Evolutionary conservation across 2,888 invertebrate genomes (phyloP).

Genomic region (Abrostola triplasia): DNA sequence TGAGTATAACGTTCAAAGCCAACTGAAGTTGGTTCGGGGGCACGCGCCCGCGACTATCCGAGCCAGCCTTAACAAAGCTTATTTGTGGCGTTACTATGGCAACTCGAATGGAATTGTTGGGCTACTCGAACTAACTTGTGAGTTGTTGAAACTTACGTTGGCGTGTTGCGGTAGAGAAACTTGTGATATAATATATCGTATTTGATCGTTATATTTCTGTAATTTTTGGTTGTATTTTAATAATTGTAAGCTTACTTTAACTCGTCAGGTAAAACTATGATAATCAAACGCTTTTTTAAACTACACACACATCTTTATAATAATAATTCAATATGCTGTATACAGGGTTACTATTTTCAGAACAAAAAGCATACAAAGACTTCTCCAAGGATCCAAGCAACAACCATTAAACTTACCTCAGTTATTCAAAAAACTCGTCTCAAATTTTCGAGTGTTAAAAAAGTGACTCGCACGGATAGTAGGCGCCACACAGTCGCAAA

Average conservation of each 20-base stretch:
- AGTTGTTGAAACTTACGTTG: constrained; percentile 5
- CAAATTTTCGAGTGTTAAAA: not conserved
- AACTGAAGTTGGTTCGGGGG: constrained; percentile 45
- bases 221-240: too few relatives aligned
- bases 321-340: too few relatives aligned
- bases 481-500: constrained; percentile 52
- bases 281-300: too few relatives aligned
- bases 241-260: too few relatives aligned
- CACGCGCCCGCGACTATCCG: constrained; percentile 46
- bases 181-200: not conserved
- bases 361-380: too few relatives aligned
- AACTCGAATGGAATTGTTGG: constrained; percentile 46
- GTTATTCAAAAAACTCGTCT: constrained; percentile 2
- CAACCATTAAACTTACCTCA: not conserved
- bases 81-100: constrained; percentile 64
- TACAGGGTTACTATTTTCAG: too few relatives aligned
- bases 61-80: constrained; percentile 73
- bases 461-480: constrained; percentile 37
- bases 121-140: constrained; percentile 12
- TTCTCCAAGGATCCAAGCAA: too few relatives aligned
- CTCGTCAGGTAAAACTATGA: too few relatives aligned
- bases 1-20: constrained; percentile 54
- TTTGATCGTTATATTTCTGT: too few relatives aligned
- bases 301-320: too few relatives aligned
- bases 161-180: not conserved